Evolutionary conservation across 2,797 vertebrate species (phyloP).

Genomic region (Emydoidea blandingii): DNA sequence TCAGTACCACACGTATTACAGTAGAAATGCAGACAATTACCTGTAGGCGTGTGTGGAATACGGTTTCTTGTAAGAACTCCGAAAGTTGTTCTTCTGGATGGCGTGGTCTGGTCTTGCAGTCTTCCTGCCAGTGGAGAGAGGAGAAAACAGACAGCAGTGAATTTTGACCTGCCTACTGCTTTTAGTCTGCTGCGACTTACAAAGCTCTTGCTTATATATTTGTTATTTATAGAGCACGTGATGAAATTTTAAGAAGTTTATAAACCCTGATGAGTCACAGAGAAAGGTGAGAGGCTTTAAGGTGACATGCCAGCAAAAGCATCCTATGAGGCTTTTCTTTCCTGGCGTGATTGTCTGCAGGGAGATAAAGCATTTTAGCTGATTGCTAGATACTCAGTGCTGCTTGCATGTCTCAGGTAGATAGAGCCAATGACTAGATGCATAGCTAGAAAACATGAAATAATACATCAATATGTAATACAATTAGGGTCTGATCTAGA

Average conservation of each 20-base stretch:
- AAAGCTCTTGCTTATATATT: slow-evolving; percentile 53
- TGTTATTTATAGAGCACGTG: slow-evolving; percentile 72
- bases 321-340: neutral
- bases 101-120: neutral
- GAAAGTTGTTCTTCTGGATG: neutral
- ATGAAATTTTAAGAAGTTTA: slow-evolving; percentile 70
- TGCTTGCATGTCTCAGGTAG: accelerated
- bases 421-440: neutral
- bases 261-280: slow-evolving; percentile 53
- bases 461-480: neutral
- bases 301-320: slow-evolving; percentile 44
- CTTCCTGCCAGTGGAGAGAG: neutral
- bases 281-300: slow-evolving; percentile 72
- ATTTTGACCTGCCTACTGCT: neutral
- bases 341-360: neutral
- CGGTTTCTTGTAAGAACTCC: neutral
- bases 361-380: slow-evolving; percentile 75
- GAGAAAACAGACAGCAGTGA: neutral
- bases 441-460: neutral
- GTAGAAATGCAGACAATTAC: slow-evolving; percentile 47
- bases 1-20: accelerated
- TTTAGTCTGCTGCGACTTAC: neutral
- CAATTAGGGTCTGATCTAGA: neutral
- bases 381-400: slow-evolving; percentile 47
- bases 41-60: accelerated